These are phyloP conservation scores for Micromesistius poutassou DNA, from an alignment of 2,797 vertebrate species.

Conservation along the genomic window DNA sequence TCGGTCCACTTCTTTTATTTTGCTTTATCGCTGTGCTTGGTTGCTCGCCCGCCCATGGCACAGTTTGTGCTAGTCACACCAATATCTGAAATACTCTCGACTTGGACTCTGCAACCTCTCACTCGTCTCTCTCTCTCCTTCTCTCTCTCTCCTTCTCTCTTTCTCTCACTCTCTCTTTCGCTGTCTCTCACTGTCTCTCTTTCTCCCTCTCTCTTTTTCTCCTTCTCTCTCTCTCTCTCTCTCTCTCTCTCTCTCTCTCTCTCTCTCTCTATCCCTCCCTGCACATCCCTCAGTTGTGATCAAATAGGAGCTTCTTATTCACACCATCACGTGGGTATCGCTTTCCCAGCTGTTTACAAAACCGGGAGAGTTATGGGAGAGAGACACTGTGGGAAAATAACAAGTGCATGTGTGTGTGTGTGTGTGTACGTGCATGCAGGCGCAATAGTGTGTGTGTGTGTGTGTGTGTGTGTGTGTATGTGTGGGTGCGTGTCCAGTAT, in stretches of 20 bases:
- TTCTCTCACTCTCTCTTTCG: too few species aligned
- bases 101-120: not conserved
- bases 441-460: slow-evolving; percentile 38
- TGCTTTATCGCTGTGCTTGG: too few species aligned
- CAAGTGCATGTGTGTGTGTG: slow-evolving; percentile 17
- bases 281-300: too few species aligned
- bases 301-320: too few species aligned
- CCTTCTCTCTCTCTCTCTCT: not conserved
- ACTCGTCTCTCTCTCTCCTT: too few species aligned
- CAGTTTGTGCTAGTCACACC: not conserved
- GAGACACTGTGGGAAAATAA: not conserved
- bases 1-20: too few species aligned
- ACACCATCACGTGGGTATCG: too few species aligned
- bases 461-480: slow-evolving; percentile 12
- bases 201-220: not conserved
- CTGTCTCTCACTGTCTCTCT: not conserved
- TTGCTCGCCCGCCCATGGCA: too few species aligned
- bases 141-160: too few species aligned
- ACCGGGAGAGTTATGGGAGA: too few species aligned
- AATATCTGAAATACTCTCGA: not conserved
- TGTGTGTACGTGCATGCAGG: slow-evolving; percentile 20
- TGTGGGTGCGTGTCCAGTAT: slow-evolving; percentile 14
- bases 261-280: too few species aligned
- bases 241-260: too few species aligned
- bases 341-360: not conserved